Conservation (phyloP, 2,113 vertebrate species). For the Triplophysa dalaica region DNA sequence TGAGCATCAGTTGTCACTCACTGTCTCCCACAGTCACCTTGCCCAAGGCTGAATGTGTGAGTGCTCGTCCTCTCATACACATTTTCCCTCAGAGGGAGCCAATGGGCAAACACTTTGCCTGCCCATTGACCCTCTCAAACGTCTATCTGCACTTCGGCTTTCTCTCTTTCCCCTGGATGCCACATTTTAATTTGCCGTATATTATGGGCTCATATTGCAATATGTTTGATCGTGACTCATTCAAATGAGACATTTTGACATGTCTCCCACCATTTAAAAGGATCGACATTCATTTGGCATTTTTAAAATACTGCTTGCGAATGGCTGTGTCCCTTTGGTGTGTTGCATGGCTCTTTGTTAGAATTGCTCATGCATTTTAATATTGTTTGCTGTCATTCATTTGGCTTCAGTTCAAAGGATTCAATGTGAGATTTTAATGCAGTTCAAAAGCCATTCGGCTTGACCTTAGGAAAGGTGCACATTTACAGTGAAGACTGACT, state of each 20-base stretch:
- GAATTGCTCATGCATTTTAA: constrained; percentile 58
- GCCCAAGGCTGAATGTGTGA: constrained; percentile 58
- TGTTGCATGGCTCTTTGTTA: constrained; percentile 51
- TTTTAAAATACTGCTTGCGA: constrained; percentile 49
- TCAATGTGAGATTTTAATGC: constrained; percentile 46
- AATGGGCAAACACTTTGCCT: constrained; percentile 63
- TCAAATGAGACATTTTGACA: constrained; percentile 57
- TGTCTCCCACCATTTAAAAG: constrained; percentile 46
- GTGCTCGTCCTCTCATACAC: constrained; percentile 50
- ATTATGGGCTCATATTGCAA: constrained; percentile 55
- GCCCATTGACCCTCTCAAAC: constrained; percentile 52
- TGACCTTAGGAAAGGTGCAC: constrained; percentile 25
- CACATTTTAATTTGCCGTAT: constrained; percentile 52
- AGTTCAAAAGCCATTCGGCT: constrained; percentile 34
- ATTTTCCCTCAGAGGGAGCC: constrained; percentile 60
- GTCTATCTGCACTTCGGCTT: constrained; percentile 48
- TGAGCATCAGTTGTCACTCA: constrained; percentile 40
- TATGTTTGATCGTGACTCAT: constrained; percentile 58
- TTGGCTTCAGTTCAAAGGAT: constrained; percentile 56
- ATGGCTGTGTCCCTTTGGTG: constrained; percentile 46
- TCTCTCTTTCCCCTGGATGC: constrained; percentile 48
- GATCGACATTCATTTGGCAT: constrained; percentile 47
- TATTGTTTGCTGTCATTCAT: constrained; percentile 55
- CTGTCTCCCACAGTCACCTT: constrained; percentile 54
- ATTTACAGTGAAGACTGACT: constrained; percentile 29